phyloP scores from a whole-genome alignment of 1,140 invertebrate species.

The Galleria mellonella region DNA sequence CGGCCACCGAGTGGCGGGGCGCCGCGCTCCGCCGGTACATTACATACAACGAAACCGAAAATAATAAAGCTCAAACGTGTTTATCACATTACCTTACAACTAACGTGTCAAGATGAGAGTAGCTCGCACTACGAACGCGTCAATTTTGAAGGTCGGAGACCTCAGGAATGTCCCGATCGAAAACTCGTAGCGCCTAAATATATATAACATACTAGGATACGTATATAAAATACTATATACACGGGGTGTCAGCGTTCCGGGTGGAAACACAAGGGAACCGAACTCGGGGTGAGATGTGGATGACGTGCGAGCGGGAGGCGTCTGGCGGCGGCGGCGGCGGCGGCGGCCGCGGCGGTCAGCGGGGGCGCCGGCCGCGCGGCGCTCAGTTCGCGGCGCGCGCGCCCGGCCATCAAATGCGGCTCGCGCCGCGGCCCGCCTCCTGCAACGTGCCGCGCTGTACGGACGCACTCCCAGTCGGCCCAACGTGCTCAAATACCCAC shows the following conservation, averaged over 20 bases:
- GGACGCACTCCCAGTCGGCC: no score
- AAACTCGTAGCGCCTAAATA: neutral
- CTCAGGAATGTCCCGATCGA: no score
- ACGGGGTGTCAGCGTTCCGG: neutral
- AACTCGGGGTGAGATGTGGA: no score
- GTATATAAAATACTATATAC: conserved; percentile 30
- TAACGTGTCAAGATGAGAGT: conserved; percentile 1
- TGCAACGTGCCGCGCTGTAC: no score
- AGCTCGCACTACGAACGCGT: no score
- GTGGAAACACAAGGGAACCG: conserved; percentile 5
- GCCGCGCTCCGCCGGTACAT: neutral
- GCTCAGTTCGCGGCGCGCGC: conserved; percentile 9
- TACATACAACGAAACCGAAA: neutral
- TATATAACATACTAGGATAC: conserved; percentile 7
- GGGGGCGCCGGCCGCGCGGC: neutral
- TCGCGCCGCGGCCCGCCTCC: conserved; percentile 44
- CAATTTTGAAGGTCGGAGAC: neutral
- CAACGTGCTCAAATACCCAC: no score
- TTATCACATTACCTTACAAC: conserved; percentile 33
- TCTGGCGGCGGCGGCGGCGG: neutral
- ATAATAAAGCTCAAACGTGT: conserved; percentile 26
- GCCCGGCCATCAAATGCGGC: conserved; percentile 54
- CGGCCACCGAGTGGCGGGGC: no score
- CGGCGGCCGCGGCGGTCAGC: neutral
- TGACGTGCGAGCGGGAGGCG: neutral